Evolutionary conservation across 1,140 invertebrate species (phyloP), one percentile per base, ranked within the genome.

Genomic region (Calephelis virginiensis): DNA sequence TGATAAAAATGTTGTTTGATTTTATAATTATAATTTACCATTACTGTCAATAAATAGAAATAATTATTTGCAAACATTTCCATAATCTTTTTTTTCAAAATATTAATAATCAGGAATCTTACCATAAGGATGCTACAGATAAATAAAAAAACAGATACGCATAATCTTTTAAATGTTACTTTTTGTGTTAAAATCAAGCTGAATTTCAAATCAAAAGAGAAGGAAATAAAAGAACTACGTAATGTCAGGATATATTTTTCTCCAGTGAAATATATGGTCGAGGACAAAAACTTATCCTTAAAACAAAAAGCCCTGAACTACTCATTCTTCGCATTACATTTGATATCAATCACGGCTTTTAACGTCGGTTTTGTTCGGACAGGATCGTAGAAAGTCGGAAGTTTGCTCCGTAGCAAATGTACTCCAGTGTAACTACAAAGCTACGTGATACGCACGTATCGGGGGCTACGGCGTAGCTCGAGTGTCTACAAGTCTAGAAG

Each of bases 281-380:
- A 60, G 66, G 61, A 61, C 77, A 82, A 84, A 85, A 80, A 78
- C 73, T 80, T 81, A 85, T 83, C 78, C 79, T 81, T 83, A 76
- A 85, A 88, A 90, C 87, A 90, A 90, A 87, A 86, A 82, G 74
- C 79, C 72, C 69, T 79, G 73, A 88, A 87, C 87, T 89, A 87
- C 80, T 87, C 81, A 86, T 86, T 88, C 79, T 82, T 89, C 83
- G 88, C 86, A 88, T 90, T 88, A 86, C 84, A 88, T 90, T 89
- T 89, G 80, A 86, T 89, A 90, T 90, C 87, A 90, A 90, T 90
- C 88, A 90, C 83, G 72, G 78, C 80, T 85, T 85, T 83, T 77
- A 78, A 74, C 78, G 67, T 86, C 81, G 83, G 80, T 50, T 60
- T 11, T 46, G 46, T 61, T 88, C 88, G 88, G 81, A 47, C 17